These are phyloP conservation scores for Limnothrissa miodon DNA, from an alignment of 2,113 vertebrate species.

Conservation along the genomic window DNA sequence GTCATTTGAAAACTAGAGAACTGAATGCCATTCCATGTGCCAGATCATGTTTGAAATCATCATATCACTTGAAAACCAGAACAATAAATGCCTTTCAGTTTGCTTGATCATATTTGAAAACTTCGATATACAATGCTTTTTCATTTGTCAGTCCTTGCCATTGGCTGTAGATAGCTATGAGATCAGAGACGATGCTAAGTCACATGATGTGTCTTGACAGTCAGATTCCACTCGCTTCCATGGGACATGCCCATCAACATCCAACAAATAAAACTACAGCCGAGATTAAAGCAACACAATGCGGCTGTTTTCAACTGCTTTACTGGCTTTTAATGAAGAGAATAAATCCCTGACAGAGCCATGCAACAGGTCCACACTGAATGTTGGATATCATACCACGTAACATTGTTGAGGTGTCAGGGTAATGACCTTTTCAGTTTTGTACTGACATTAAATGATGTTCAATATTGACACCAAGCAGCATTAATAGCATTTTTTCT, in stretches of 20 bases:
- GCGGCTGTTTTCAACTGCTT: no score
- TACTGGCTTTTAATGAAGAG: no score
- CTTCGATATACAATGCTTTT: conserved; percentile 31
- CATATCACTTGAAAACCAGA: no score
- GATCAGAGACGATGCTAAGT: conserved; percentile 61
- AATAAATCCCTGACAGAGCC: no score
- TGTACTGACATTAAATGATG: no score
- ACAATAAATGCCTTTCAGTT: conserved; percentile 68
- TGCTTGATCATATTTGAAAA: conserved; percentile 14
- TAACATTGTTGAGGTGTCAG: no score
- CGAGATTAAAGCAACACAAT: neutral
- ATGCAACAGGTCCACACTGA: no score
- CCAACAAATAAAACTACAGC: neutral
- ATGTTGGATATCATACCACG: no score
- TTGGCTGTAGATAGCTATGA: conserved; percentile 75
- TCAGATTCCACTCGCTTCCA: conserved; percentile 29
- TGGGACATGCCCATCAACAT: neutral
- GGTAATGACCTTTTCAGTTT: no score
- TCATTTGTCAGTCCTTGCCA: conserved; percentile 52
- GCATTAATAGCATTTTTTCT: no score
- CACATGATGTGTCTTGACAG: conserved; percentile 32
- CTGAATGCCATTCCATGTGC: conserved; percentile 68
- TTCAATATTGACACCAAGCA: no score
- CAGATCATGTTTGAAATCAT: conserved; percentile 78
- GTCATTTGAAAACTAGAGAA: conserved; percentile 77